Conservation (phyloP, 2,113 vertebrate genomes). For the Notarius quadriscutis region DNA sequence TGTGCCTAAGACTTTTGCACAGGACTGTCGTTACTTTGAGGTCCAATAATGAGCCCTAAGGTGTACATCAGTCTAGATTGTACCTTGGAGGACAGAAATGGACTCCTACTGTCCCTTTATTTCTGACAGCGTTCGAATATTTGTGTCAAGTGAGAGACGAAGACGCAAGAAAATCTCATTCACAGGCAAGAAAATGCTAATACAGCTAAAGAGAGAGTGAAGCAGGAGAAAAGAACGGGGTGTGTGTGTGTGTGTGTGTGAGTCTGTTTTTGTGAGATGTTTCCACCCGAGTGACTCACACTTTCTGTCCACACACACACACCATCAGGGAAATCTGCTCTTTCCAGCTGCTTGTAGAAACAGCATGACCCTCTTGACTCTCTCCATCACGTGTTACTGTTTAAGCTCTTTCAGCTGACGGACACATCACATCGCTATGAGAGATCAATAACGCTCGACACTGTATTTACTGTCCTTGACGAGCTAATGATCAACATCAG, state of each 20-base stretch:
- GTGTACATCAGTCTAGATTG: too few species aligned
- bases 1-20: too few species aligned
- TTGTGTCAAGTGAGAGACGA: background rate
- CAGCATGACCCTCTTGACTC: background rate
- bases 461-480: background rate
- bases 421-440: too few species aligned
- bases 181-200: background rate
- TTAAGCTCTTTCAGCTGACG: background rate
- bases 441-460: background rate
- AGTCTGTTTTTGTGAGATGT: conserved; percentile 10
- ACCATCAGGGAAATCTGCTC: conserved; percentile 16
- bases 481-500: background rate
- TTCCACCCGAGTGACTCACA: conserved; percentile 64
- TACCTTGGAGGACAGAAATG: too few species aligned
- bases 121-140: background rate
- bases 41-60: too few species aligned
- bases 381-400: background rate
- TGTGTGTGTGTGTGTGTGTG: background rate
- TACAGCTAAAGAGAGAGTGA: background rate
- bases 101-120: too few species aligned
- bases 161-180: too few species aligned
- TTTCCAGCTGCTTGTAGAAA: conserved; percentile 32
- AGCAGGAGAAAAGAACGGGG: background rate
- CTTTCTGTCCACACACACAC: conserved; percentile 57
- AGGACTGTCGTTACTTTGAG: too few species aligned